A percentile compares a stretch with the other conserved stretches of the same genome.
Evolutionary conservation across 2,888 invertebrate genomes (phyloP).

Genomic region (Drosophila testacea): DNA sequence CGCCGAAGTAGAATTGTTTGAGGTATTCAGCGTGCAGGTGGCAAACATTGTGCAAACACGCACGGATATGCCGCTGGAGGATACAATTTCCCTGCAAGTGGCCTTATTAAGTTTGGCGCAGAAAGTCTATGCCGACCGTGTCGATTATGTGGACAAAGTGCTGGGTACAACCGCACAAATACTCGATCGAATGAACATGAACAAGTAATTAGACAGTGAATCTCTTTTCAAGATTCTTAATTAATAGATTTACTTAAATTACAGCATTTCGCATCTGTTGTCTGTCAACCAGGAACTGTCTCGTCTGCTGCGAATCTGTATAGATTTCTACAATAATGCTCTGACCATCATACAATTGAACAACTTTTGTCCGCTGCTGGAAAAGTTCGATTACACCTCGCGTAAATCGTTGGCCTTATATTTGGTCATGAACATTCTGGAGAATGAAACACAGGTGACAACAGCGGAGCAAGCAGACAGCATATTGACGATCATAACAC

Average conservation of each 20-base stretch:
- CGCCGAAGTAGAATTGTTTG: slow-evolving; percentile 96
- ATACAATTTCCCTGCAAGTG: slow-evolving; percentile 97
- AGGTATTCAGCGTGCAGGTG: slow-evolving; percentile 99
- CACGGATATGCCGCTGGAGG: slow-evolving; percentile 97
- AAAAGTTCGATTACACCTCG: slow-evolving; percentile 95
- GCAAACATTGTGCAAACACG: slow-evolving; percentile 97
- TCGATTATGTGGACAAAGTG: slow-evolving; percentile 98
- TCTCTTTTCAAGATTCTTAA: neutral
- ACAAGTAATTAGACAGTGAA: slow-evolving; percentile 87
- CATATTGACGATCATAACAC: slow-evolving; percentile 92
- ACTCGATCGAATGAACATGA: slow-evolving; percentile 94
- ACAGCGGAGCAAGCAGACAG: slow-evolving; percentile 95
- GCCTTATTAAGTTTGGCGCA: slow-evolving; percentile 97
- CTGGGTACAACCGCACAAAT: slow-evolving; percentile 95
- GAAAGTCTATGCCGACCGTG: slow-evolving; percentile 97
- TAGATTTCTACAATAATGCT: slow-evolving; percentile 97
- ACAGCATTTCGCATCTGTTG: slow-evolving; percentile 83
- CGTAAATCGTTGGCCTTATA: slow-evolving; percentile 94
- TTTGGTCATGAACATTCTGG: slow-evolving; percentile 94
- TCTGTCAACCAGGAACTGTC: slow-evolving; percentile 96
- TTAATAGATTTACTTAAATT: slow-evolving; percentile 14
- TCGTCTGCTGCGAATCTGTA: slow-evolving; percentile 96
- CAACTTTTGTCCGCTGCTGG: slow-evolving; percentile 94
- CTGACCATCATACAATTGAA: slow-evolving; percentile 94
- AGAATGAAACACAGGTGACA: slow-evolving; percentile 94